phyloP scores from a whole-genome alignment of 1,140 invertebrate genomes.

The Cydia fagiglandana region DNA sequence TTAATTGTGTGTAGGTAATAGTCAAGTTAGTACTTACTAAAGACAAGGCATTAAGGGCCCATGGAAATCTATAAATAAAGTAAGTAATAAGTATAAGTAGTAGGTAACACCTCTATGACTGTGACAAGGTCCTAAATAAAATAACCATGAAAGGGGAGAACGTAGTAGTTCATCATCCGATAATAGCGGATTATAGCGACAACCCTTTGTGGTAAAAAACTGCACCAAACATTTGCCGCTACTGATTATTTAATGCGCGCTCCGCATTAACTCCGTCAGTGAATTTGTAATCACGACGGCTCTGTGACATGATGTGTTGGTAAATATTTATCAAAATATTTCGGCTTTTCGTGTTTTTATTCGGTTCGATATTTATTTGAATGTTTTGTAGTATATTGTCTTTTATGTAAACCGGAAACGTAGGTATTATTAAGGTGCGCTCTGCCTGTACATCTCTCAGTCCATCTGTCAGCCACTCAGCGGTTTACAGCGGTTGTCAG shows the following conservation, averaged over 20 bases:
- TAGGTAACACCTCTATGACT: neutral
- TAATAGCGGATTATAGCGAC: slow-evolving; percentile 71
- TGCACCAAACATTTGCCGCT: slow-evolving; percentile 63
- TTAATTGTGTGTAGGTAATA: too few relatives aligned
- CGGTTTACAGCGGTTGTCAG: too few relatives aligned
- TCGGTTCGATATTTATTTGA: neutral
- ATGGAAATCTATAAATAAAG: too few relatives aligned
- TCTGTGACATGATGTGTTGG: slow-evolving; percentile 18
- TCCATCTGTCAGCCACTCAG: too few relatives aligned
- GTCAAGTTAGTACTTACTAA: too few relatives aligned
- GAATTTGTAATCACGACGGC: slow-evolving; percentile 45
- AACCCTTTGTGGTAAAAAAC: slow-evolving; percentile 74
- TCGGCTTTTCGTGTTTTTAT: slow-evolving; percentile 14
- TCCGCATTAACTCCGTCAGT: slow-evolving; percentile 53
- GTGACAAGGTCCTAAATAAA: neutral
- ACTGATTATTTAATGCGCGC: slow-evolving; percentile 54
- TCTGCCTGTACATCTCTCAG: too few relatives aligned
- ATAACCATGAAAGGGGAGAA: slow-evolving; percentile 20
- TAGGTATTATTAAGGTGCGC: too few relatives aligned
- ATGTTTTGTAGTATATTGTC: neutral
- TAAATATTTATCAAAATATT: slow-evolving; percentile 4
- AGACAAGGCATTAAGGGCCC: too few relatives aligned
- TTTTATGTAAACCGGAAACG: too few relatives aligned
- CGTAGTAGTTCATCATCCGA: slow-evolving; percentile 58
- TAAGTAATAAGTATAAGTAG: too few relatives aligned